Conservation (phyloP, 2,888 invertebrate genomes). For the Tenthredo distinguenda region DNA sequence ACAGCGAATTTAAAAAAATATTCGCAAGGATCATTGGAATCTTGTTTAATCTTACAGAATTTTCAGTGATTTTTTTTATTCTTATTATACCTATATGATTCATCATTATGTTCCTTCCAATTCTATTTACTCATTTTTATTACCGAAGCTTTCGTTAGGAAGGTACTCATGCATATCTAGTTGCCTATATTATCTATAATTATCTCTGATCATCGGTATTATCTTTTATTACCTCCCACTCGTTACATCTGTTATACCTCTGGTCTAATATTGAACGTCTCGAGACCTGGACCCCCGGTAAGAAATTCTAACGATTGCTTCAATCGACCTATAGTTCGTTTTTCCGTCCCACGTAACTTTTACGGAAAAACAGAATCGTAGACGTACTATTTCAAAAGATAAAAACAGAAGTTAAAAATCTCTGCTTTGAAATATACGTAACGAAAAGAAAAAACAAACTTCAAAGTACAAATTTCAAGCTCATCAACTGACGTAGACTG, state of each 20-base stretch:
- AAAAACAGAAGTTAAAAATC: not conserved
- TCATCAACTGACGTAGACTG: no score
- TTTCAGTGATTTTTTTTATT: not conserved
- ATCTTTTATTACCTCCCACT: constrained; percentile 10
- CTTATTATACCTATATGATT: not conserved
- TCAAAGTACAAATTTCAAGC: no score
- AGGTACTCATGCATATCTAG: not conserved
- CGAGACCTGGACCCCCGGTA: not conserved
- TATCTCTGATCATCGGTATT: constrained; percentile 6
- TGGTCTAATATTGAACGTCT: not conserved
- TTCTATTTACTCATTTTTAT: not conserved
- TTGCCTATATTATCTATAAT: not conserved
- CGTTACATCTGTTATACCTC: not conserved
- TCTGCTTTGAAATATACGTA: not conserved
- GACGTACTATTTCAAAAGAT: not conserved
- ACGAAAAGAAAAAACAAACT: no score
- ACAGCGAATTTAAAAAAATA: not conserved
- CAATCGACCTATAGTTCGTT: not conserved
- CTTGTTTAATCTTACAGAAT: not conserved
- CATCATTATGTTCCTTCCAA: not conserved
- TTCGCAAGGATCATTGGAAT: not conserved
- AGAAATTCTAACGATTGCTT: not conserved
- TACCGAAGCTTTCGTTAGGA: not conserved
- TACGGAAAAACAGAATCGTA: not conserved
- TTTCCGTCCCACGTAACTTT: not conserved